phyloP scores from a whole-genome alignment of 1,140 invertebrate genomes.

The Chionoecetes opilio region DNA sequence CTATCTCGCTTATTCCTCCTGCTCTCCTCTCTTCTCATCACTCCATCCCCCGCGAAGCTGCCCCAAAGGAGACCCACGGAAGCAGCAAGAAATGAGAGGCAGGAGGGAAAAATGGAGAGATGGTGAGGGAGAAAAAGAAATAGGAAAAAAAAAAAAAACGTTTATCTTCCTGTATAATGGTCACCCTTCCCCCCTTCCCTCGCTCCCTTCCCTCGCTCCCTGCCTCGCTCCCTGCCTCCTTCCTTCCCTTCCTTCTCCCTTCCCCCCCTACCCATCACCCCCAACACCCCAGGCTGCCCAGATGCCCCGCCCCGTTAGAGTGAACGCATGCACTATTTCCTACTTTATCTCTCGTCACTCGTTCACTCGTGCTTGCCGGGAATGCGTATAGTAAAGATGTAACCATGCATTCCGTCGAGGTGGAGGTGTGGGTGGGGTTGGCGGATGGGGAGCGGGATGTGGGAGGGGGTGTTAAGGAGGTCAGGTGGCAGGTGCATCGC shows the following conservation, averaged over 20 bases:
- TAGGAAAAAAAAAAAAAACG: background rate
- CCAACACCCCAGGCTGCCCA: background rate
- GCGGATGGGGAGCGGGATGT: background rate
- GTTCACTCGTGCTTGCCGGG: background rate
- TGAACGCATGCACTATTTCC: background rate
- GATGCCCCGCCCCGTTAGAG: background rate
- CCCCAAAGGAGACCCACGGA: background rate
- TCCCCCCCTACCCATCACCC: background rate
- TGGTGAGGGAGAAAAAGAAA: background rate
- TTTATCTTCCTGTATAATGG: conserved; percentile 18
- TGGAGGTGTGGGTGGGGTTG: background rate
- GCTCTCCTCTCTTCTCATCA: too few species aligned
- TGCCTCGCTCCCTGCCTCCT: background rate
- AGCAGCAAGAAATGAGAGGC: background rate
- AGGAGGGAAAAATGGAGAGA: background rate
- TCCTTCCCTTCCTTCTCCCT: background rate
- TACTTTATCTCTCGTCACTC: background rate
- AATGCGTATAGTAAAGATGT: background rate
- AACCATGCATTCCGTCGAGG: background rate
- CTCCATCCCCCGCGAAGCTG: background rate
- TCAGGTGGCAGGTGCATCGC: background rate
- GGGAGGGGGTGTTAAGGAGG: background rate
- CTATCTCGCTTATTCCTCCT: too few species aligned
- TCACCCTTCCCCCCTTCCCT: background rate
- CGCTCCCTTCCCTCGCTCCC: background rate